phyloP scores from a whole-genome alignment of 2,888 invertebrate genomes.

The Conistra vaccinii region DNA sequence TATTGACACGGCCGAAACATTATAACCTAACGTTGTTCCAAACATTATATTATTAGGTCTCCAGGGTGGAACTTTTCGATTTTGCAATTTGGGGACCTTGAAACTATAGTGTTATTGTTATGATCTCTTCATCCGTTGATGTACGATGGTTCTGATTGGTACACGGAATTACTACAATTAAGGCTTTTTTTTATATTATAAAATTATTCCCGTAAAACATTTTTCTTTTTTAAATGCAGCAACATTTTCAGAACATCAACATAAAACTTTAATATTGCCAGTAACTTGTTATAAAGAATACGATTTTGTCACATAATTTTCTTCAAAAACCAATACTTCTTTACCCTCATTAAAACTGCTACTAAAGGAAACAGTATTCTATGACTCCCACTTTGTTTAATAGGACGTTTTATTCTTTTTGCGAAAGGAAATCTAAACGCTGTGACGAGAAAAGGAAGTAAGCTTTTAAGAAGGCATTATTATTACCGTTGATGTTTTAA shows the following conservation, averaged over 20 bases:
- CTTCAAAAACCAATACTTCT: conserved; percentile 35
- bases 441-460: conserved; percentile 41
- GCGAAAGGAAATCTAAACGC: conserved; percentile 46
- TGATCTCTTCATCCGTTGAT: neutral
- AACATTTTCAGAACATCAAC: neutral
- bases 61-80: conserved; percentile 29
- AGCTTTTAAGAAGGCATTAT: conserved; percentile 60
- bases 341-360: conserved; percentile 41
- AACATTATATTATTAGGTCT: conserved; percentile 43
- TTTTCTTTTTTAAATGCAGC: neutral
- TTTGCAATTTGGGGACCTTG: conserved; percentile 4
- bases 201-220: neutral
- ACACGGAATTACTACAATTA: neutral
- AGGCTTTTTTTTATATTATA: neutral
- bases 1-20: conserved; percentile 47
- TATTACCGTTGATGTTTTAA: conserved; percentile 50
- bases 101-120: neutral
- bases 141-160: neutral
- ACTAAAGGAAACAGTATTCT: conserved; percentile 28
- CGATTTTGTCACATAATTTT: conserved; percentile 8
- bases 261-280: neutral
- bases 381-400: conserved; percentile 51
- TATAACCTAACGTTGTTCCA: conserved; percentile 35
- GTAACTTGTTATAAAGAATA: conserved; percentile 15
- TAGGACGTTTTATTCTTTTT: conserved; percentile 39